Conservation (phyloP, 2,797 vertebrate genomes). For the Helarctos malayanus region DNA sequence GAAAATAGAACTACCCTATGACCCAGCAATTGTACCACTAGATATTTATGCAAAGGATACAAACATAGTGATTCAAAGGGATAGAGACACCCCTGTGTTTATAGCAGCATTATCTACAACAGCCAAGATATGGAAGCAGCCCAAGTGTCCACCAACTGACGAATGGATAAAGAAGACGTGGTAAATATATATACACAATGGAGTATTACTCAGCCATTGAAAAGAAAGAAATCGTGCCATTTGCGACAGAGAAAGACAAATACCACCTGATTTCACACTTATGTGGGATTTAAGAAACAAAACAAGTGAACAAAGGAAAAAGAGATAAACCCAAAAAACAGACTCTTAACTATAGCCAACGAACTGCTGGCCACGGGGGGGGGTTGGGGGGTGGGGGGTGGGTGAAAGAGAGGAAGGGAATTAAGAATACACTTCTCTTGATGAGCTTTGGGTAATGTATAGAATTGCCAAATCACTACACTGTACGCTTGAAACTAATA, state of each 20-base stretch:
- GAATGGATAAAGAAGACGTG: neutral
- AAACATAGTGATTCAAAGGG: neutral
- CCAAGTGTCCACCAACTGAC: neutral
- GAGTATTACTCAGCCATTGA: neutral
- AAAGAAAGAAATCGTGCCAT: neutral
- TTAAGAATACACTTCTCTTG: neutral
- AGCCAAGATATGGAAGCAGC: neutral
- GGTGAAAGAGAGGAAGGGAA: neutral
- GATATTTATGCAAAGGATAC: neutral
- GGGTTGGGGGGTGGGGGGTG: neutral
- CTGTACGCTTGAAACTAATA: neutral
- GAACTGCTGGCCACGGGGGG: neutral
- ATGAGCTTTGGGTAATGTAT: neutral
- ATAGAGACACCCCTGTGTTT: neutral
- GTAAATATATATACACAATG: neutral
- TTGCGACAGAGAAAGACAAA: neutral
- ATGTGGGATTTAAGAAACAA: neutral
- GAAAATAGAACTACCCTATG: neutral
- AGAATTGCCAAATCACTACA: neutral
- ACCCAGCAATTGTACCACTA: neutral
- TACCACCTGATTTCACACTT: neutral
- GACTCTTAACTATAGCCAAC: neutral
- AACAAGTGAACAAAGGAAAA: neutral
- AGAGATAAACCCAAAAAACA: neutral
- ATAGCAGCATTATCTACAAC: neutral